Conservation (phyloP, 2,113 vertebrate species). For the Sceloporus tristichus region DNA sequence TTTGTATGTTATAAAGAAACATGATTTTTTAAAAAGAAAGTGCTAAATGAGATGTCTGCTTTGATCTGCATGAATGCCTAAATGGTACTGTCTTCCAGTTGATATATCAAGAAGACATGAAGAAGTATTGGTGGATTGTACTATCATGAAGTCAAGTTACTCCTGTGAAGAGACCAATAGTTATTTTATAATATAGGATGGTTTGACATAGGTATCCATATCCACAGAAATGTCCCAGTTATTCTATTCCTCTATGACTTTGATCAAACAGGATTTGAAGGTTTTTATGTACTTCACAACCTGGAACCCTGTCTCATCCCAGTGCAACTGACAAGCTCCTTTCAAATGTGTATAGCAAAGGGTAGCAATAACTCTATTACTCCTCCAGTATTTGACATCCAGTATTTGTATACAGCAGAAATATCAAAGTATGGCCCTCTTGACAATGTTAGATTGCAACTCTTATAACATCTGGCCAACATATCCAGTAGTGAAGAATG, state of each 20-base stretch:
- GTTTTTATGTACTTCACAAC: constrained; percentile 19
- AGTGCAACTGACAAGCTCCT: too few species aligned
- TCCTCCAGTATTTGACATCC: neutral
- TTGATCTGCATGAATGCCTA: constrained; percentile 39
- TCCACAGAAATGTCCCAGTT: neutral
- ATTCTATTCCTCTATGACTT: neutral
- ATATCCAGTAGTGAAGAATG: too few species aligned
- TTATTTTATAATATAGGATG: neutral
- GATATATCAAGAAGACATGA: constrained; percentile 35
- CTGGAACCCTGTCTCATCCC: neutral
- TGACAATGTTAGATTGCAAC: too few species aligned
- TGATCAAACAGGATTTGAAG: neutral
- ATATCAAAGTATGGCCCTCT: too few species aligned
- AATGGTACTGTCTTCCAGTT: constrained; percentile 45
- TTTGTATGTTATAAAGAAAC: constrained; percentile 55
- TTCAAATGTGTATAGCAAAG: neutral
- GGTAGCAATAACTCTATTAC: neutral
- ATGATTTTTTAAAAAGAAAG: constrained; percentile 27
- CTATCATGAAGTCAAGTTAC: neutral
- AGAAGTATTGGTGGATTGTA: constrained; percentile 31
- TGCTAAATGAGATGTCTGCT: constrained; percentile 45
- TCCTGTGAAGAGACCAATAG: neutral
- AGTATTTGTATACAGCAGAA: neutral
- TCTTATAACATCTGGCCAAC: too few species aligned
- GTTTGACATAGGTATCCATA: neutral